phyloP scores from a whole-genome alignment of 2,797 vertebrate genomes.

The Thalassophryne amazonica region DNA sequence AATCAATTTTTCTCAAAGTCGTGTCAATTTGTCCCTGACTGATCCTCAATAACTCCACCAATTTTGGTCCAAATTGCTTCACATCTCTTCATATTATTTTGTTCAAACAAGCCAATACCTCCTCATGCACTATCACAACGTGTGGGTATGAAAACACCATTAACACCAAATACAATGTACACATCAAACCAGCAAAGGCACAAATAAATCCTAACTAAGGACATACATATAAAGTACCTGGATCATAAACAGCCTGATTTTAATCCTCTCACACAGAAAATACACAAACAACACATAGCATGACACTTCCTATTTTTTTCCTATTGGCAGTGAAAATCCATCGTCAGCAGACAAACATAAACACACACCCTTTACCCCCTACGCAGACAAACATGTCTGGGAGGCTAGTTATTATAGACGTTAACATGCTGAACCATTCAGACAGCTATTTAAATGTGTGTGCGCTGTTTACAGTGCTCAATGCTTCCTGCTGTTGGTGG shows the following conservation, averaged over 20 bases:
- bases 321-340: constrained; percentile 25
- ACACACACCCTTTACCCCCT: constrained; percentile 37
- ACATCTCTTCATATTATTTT: too few species aligned
- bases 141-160: too few species aligned
- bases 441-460: constrained; percentile 54
- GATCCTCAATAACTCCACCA: too few species aligned
- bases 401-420: constrained; percentile 62
- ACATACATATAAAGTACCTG: background rate
- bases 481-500: constrained; percentile 64
- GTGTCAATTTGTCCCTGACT: too few species aligned
- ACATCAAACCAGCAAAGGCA: background rate
- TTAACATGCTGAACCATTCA: constrained; percentile 73
- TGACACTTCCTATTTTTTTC: constrained; percentile 35
- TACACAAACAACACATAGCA: constrained; percentile 33
- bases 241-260: too few species aligned
- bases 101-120: too few species aligned
- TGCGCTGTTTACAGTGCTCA: constrained; percentile 37
- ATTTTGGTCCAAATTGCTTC: too few species aligned
- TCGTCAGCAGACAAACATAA: constrained; percentile 29
- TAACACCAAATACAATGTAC: too few species aligned
- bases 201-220: background rate
- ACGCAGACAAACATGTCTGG: constrained; percentile 64
- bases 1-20: too few species aligned
- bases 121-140: too few species aligned
- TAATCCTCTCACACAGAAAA: background rate